Conservation (phyloP, 2,888 invertebrate species). For the Troides helena region DNA sequence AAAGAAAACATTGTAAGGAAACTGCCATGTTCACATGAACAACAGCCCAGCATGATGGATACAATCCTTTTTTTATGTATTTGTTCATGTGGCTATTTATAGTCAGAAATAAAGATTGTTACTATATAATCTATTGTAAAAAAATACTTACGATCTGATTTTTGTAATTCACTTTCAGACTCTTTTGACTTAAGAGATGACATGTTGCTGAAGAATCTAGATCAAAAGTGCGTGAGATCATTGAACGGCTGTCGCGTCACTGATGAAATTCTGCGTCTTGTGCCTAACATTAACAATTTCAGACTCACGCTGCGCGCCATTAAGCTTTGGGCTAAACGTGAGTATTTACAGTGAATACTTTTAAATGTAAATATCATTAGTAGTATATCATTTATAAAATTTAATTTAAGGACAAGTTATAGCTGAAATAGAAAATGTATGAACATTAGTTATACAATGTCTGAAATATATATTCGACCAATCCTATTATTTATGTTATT, state of each 20-base stretch:
- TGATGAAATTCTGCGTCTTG: constrained; percentile 97
- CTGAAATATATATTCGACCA: not conserved
- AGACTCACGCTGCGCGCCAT: constrained; percentile 95
- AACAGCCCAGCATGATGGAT: too few species aligned
- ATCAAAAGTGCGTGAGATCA: constrained; percentile 97
- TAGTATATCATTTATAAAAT: too few species aligned
- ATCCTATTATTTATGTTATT: not conserved
- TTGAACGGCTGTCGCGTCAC: constrained; percentile 99
- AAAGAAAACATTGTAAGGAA: too few species aligned
- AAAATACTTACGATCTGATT: too few species aligned
- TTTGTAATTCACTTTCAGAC: constrained; percentile 57
- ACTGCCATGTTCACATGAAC: too few species aligned
- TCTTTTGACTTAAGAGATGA: constrained; percentile 94
- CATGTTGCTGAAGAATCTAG: constrained; percentile 94
- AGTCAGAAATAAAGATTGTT: too few species aligned
- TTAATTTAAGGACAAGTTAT: too few species aligned
- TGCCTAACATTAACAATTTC: constrained; percentile 97
- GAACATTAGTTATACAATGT: too few species aligned
- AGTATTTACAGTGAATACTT: constrained; percentile 51
- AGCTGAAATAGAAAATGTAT: too few species aligned
- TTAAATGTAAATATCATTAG: not conserved
- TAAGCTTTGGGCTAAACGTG: constrained; percentile 99
- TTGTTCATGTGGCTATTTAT: too few species aligned
- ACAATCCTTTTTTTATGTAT: too few species aligned
- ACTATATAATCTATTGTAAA: too few species aligned